Evolutionary conservation across 2,113 vertebrate genomes (phyloP), one percentile per base, ranked within the genome.

Genomic region (Odocoileus virginianus): DNA sequence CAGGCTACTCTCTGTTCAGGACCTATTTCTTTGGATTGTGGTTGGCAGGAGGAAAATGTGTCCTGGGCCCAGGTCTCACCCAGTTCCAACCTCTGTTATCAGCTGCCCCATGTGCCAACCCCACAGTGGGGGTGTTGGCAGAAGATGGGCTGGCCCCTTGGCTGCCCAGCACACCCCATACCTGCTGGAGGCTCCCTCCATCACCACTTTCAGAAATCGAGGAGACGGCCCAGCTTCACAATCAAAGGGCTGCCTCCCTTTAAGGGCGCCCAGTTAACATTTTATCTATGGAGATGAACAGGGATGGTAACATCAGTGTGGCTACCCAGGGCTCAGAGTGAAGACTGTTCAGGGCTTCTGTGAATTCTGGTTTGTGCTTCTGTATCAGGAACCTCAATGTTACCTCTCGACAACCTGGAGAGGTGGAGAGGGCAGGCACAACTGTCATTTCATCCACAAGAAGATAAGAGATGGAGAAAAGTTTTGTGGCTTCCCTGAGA

Each of bases 61-160:
- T 47, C 43, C 94, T 92, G 19, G 83, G 28, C 47, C 27, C 47
- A 30, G 25, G 47, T 43, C 16, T 85, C 17, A 28, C 10, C 47
- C 16, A 5, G 2, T 15, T 43, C 43, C 6, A 2, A 16, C 33
- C 23, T 71, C 82, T 64, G 43, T 8, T 25, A 3, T 10, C 17
- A 27, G 17, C 55, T 14, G 57, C 54, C 27, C 12, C 12, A 27
- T 10, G 25, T 17, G 92, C 17, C 17, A 84, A 71, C 21, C 21
- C n/a, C n/a, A 50, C 3, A 0, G 9, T 2, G 12, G 7, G 21
- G 5, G 6, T 36, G 57, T 25, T 47, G 43, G 55, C 16, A 16
- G 40, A 43, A 82, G 36, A 28, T 1, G n/a, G 85, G 30, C 52
- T 40, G 91, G 74, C 30, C 11, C 57, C 23, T 28, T 28, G 2